These are phyloP conservation scores for Listronotus oregonensis DNA, from an alignment of 1,140 invertebrate genomes.

Conservation along the genomic window DNA sequence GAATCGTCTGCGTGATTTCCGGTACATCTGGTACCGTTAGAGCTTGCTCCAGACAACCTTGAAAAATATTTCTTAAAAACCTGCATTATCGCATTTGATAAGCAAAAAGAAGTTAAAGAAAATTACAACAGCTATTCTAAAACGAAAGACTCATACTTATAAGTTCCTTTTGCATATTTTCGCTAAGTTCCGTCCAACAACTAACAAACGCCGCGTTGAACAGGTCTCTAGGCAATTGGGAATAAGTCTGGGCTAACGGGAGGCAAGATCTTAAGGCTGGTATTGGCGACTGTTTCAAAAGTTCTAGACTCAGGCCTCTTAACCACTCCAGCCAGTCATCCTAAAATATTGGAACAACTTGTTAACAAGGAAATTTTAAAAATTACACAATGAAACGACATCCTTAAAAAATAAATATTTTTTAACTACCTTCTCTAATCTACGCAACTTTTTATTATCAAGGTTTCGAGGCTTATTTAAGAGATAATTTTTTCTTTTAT, in stretches of 20 bases:
- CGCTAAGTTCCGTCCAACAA: slow-evolving; percentile 95
- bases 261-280: slow-evolving; percentile 90
- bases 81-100: too few relatives aligned
- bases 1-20: slow-evolving; percentile 95
- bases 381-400: too few relatives aligned
- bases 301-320: slow-evolving; percentile 84
- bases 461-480: too few relatives aligned
- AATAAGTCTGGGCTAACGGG: slow-evolving; percentile 91
- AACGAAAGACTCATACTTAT: slow-evolving; percentile 58
- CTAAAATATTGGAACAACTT: slow-evolving; percentile 23
- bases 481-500: too few relatives aligned
- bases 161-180: slow-evolving; percentile 82
- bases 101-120: too few relatives aligned
- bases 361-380: background rate
- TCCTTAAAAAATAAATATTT: too few relatives aligned
- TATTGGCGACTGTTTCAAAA: slow-evolving; percentile 95
- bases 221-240: slow-evolving; percentile 89
- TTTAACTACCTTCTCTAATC: too few relatives aligned
- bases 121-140: too few relatives aligned
- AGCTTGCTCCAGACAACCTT: slow-evolving; percentile 82
- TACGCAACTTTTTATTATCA: too few relatives aligned
- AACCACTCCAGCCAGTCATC: slow-evolving; percentile 99
- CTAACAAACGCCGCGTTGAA: slow-evolving; percentile 99
- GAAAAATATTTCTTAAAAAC: background rate
- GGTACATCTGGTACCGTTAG: slow-evolving; percentile 91